These are phyloP conservation scores for Periplaneta americana DNA, from an alignment of 1,140 invertebrate species.

Conservation along the genomic window DNA sequence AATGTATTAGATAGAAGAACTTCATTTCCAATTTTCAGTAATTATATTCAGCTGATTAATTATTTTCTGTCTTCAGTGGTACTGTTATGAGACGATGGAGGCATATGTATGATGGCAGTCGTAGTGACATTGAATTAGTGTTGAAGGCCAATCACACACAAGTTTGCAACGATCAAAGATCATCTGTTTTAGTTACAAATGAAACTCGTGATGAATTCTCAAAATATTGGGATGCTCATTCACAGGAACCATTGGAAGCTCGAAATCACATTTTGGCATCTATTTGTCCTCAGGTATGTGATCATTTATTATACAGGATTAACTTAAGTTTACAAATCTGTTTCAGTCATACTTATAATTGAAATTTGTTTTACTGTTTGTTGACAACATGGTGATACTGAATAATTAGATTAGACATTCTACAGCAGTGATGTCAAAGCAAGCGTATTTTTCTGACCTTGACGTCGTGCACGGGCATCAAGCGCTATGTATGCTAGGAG, in stretches of 20 bases:
- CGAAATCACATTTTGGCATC: conserved; percentile 76
- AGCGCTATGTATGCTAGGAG: too few species aligned
- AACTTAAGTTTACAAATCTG: too few species aligned
- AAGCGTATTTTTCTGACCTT: too few species aligned
- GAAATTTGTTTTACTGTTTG: too few species aligned
- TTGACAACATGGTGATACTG: too few species aligned
- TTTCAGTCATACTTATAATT: too few species aligned
- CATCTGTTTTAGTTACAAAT: conserved; percentile 51
- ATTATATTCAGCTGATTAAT: neutral
- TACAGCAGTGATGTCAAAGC: too few species aligned
- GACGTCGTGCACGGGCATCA: too few species aligned
- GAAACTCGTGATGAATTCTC: conserved; percentile 68
- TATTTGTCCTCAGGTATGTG: conserved; percentile 72
- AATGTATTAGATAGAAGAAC: neutral
- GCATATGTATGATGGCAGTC: conserved; percentile 47
- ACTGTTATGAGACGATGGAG: conserved; percentile 69
- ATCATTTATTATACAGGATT: conserved; percentile 45
- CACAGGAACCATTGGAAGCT: conserved; percentile 55
- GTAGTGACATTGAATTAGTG: conserved; percentile 63
- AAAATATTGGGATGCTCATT: conserved; percentile 67
- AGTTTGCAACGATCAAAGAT: conserved; percentile 63
- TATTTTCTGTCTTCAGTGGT: conserved; percentile 53
- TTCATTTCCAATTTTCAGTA: too few species aligned
- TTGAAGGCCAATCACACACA: conserved; percentile 68
- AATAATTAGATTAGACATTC: too few species aligned